Evolutionary conservation across 2,113 vertebrate species (phyloP), one percentile per base, ranked within the genome.

Genomic region (Ammodytes dubius): DNA sequence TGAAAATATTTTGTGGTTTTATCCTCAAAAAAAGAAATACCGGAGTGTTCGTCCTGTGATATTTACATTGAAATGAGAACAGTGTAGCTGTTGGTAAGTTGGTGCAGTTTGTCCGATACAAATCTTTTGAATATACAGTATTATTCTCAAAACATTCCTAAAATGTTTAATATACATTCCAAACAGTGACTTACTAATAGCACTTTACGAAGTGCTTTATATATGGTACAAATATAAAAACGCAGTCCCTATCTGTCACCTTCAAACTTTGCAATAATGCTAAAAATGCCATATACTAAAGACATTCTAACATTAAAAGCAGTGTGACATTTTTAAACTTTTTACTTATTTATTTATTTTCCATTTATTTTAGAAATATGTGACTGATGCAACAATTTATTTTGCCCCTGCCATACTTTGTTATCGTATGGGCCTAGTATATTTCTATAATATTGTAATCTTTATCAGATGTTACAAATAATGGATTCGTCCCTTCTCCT

Each of bases 1-100:
- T 42, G 71, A 77, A 43, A n/a, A 74, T 72, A 76, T 70, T 80
- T 45, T 40, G 13, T 7, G 47, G n/a, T 70, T 66, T 46, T 77
- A 35, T 42, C 35, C 57, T 77, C 57, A n/a, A n/a, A n/a, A n/a
- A 50, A 58, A 73, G 53, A 69, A 71, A 79, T 19, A 79, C 40
- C 27, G 70, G 53, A 63, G 70, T 54, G 47, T 27, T 80, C 42
- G 35, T 58, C 61, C 5, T 50, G 47, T 53, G 10, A 66, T 68
- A 58, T 56, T 50, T 56, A 45, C 17, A 54, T n/a, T 66, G 15
- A 13, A 35, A n/a, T 47, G 7, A 53, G 4, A 47, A 35, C 43
- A 52, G 60, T 14, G 6, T 45, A 40, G 4, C 45, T 7, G 40
- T 54, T 45, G 2, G 35, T 39, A 19, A 13, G 11, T 14, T 54